These are phyloP conservation scores for Ormyrus nitidulus DNA, from an alignment of 2,888 invertebrate species.

Conservation along the genomic window DNA sequence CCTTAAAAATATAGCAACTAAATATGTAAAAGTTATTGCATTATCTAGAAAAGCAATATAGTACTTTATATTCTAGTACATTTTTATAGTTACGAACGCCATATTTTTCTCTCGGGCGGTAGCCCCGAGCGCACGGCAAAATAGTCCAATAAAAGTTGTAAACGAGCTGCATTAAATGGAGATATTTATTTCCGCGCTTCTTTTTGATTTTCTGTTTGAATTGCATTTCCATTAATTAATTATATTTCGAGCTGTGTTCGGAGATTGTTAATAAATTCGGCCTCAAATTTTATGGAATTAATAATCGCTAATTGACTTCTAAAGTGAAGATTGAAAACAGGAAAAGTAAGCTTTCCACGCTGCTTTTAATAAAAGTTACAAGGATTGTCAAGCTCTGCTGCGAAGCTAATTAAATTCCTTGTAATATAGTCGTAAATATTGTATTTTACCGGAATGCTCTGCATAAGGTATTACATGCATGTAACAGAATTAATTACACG, in stretches of 20 bases:
- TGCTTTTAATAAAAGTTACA: neutral
- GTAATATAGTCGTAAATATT: too few species aligned
- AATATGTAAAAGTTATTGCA: conserved; percentile 18
- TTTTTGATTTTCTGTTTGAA: conserved; percentile 11
- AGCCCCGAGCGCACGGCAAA: neutral
- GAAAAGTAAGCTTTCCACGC: neutral
- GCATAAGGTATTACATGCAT: too few species aligned
- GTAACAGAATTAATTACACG: too few species aligned
- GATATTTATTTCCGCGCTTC: conserved; percentile 13
- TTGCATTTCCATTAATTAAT: conserved; percentile 14
- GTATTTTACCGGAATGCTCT: too few species aligned
- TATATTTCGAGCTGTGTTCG: neutral
- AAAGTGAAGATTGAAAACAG: too few species aligned
- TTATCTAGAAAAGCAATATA: neutral
- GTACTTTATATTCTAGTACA: conserved; percentile 12
- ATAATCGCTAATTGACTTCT: too few species aligned
- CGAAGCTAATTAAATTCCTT: too few species aligned
- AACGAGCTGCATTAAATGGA: neutral
- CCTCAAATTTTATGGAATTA: too few species aligned
- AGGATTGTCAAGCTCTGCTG: neutral
- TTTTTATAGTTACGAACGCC: conserved; percentile 1
- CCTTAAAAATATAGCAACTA: neutral
- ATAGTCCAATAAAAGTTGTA: conserved; percentile 9
- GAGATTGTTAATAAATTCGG: neutral
- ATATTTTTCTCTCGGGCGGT: neutral